Conservation (phyloP, 2,113 vertebrate species). For the Dascyllus trimaculatus region DNA sequence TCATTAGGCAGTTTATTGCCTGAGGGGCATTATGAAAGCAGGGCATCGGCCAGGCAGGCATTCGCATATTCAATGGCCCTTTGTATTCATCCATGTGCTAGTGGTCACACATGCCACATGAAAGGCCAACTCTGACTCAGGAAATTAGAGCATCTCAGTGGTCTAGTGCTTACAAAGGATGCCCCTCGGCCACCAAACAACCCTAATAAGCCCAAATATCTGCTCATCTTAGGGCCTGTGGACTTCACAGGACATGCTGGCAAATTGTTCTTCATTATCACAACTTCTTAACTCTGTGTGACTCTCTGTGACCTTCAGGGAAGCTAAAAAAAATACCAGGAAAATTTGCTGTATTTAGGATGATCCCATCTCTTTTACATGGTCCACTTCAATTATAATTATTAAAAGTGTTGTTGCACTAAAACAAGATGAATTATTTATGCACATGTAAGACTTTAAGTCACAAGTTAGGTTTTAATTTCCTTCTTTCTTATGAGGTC, state of each 20-base stretch:
- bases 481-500: neutral
- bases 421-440: too few species aligned
- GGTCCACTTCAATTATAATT: too few species aligned
- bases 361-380: too few species aligned
- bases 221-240: neutral
- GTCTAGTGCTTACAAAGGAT: constrained; percentile 26
- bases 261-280: neutral
- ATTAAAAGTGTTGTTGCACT: too few species aligned
- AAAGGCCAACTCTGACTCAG: constrained; percentile 23
- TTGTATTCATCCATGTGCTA: constrained; percentile 44
- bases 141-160: constrained; percentile 7
- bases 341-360: neutral
- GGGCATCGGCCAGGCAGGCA: constrained; percentile 22
- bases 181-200: neutral
- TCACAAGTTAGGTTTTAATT: too few species aligned
- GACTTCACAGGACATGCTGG: neutral
- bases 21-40: constrained; percentile 39
- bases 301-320: neutral
- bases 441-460: neutral
- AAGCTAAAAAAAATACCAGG: neutral
- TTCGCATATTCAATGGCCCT: constrained; percentile 42
- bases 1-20: constrained; percentile 44
- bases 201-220: neutral
- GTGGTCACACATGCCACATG: constrained; percentile 43
- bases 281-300: neutral